Percentiles rank a stretch among this genome's conserved stretches.
These are phyloP conservation scores for Clunio marinus DNA, from an alignment of 2,888 invertebrate species.

Conservation along the genomic window DNA sequence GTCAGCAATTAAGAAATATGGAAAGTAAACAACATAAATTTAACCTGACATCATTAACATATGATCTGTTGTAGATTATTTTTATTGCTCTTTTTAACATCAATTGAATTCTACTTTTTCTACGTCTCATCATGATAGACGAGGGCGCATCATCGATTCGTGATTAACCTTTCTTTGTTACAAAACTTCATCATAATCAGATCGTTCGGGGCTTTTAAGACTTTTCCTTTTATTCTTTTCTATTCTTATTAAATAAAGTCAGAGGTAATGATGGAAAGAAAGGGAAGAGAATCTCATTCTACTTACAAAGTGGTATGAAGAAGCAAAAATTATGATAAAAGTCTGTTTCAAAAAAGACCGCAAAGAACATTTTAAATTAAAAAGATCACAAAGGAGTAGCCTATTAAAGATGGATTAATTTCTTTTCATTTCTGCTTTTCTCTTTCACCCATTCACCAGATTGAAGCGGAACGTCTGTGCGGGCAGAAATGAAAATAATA, in stretches of 20 bases:
- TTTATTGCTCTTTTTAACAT: no score
- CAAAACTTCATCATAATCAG: no score
- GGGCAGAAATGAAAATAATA: not conserved
- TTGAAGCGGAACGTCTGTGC: not conserved
- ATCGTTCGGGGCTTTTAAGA: not conserved
- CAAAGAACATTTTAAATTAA: no score
- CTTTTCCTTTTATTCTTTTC: not conserved
- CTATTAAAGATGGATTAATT: constrained; percentile 30
- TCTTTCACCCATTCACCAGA: not conserved
- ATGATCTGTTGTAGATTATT: no score
- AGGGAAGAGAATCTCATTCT: not conserved
- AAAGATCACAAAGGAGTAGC: not conserved
- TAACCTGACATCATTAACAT: no score
- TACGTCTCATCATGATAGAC: no score
- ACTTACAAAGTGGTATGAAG: not conserved
- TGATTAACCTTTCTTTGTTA: no score
- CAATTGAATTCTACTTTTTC: no score
- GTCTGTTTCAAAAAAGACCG: not conserved
- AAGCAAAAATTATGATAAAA: not conserved
- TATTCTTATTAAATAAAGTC: not conserved
- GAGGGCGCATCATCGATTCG: no score
- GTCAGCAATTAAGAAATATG: no score
- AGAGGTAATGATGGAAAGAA: not conserved
- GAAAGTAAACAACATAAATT: no score
- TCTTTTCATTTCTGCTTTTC: not conserved